These are phyloP conservation scores for Dyspetes luteomarginatus DNA, from an alignment of 2,888 invertebrate genomes.

Conservation along the genomic window DNA sequence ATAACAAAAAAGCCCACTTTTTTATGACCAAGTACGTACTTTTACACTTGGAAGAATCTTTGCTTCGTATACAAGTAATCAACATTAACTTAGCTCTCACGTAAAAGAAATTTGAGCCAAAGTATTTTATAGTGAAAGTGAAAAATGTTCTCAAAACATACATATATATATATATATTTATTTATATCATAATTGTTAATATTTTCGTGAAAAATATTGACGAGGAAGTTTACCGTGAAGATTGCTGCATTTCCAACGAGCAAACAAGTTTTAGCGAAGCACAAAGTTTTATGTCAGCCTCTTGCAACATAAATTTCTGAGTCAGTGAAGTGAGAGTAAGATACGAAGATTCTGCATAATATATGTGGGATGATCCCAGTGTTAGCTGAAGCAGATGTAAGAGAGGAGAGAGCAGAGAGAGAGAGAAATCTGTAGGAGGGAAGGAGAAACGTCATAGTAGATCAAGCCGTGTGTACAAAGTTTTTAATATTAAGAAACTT, in stretches of 20 bases:
- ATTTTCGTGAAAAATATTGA: not conserved
- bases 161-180: not conserved
- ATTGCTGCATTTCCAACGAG: constrained; percentile 16
- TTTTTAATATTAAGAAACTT: not conserved
- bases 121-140: not conserved
- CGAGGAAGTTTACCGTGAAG: not conserved
- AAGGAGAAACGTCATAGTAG: not conserved
- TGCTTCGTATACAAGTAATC: too few species aligned
- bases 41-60: too few species aligned
- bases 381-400: not conserved
- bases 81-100: too few species aligned
- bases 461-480: not conserved
- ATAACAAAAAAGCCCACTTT: not conserved
- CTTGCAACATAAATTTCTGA: constrained; percentile 9
- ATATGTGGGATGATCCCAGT: not conserved
- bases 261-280: constrained; percentile 13
- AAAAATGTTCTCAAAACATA: not conserved
- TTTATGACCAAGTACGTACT: too few species aligned
- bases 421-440: not conserved
- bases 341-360: not conserved
- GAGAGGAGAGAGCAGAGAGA: not conserved
- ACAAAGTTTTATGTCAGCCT: not conserved
- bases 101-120: too few species aligned
- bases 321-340: not conserved
- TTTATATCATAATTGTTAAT: not conserved